Evolutionary conservation across 2,113 vertebrate species (phyloP), one percentile per base, ranked within the genome.

Genomic region (Centrocercus urophasianus): DNA sequence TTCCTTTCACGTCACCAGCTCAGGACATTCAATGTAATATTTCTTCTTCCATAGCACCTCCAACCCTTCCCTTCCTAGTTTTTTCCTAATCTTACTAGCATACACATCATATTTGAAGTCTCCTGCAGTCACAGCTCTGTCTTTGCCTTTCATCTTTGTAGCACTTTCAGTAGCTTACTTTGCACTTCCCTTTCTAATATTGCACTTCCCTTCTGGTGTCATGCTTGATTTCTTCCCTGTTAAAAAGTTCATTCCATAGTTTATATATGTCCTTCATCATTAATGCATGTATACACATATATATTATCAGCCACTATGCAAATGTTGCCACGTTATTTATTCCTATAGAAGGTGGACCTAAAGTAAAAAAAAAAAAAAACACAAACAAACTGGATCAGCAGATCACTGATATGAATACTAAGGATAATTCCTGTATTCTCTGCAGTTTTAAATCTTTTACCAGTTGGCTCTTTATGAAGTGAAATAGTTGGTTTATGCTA

Each of bases 241-340:
- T 67, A 48, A 4, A 13, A 57, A 57, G 47, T 1, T 59, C 40
- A 4, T 56, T 48, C 13, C 13, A 2, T 21, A 1, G 0, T 52
- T 52, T 76, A 8, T 57, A 21, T 28, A 19, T 52, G 10, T 45
- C 65, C 6, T 57, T 78, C 13, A 5, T 13, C 70, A 14, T 11
- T 71, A 18, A 36, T 70, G 3, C 13, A 19, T 73, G 50, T 22
- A 17, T 56, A 18, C 16, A 25, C 34, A 45, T 27, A 28, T 59
- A 17, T n/a, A 36, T 40, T 36, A n/a, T 48, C 25, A 48, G 20
- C 6, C 20, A 13, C 24, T 54, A 17, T 38, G 45, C n/a, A 6
- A 81, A 87, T 38, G 57, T 19, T 85, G 24, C 6, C 13, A 48
- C 6, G 11, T 43, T 57, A 40, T 8, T 64, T 74, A 30, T 22